phyloP scores from a whole-genome alignment of 1,140 invertebrate genomes.

The Drosophila bocqueti region DNA sequence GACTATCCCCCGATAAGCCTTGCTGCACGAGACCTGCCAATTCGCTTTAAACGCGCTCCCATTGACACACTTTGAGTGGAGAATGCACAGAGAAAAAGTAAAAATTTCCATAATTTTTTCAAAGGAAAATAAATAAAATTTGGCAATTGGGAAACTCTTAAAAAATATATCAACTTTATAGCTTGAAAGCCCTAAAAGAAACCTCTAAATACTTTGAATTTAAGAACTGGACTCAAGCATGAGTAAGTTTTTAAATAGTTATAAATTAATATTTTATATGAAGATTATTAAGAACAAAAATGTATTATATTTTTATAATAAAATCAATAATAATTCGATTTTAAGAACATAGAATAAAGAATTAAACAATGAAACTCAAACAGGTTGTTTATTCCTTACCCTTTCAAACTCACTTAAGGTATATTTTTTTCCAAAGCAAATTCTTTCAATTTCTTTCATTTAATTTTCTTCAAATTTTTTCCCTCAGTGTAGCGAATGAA shows the following conservation, averaged over 20 bases:
- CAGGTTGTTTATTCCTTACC: background rate
- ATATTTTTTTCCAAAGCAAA: background rate
- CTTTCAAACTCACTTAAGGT: background rate
- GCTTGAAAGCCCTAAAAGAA: background rate
- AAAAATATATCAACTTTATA: background rate
- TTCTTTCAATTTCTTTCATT: background rate
- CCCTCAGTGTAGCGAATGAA: slow-evolving; percentile 23
- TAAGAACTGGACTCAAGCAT: background rate
- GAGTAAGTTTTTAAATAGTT: background rate
- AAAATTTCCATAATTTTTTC: background rate
- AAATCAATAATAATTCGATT: background rate
- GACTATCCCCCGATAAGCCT: slow-evolving; percentile 41
- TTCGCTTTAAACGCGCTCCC: slow-evolving; percentile 62
- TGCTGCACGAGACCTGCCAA: slow-evolving; percentile 76
- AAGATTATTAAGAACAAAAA: background rate
- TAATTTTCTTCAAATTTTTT: background rate
- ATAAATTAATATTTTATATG: background rate
- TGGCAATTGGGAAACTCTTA: no score
- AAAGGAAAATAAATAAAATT: background rate
- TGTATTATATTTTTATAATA: background rate
- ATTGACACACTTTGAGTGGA: slow-evolving; percentile 38
- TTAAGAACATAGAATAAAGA: no score
- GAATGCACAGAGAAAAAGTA: background rate
- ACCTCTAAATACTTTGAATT: background rate
- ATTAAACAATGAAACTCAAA: no score